A percentile compares a stretch with the other conserved stretches of the same genome.
phyloP scores from a whole-genome alignment of 1,140 invertebrate genomes.

The Eubasilissa regina region DNA sequence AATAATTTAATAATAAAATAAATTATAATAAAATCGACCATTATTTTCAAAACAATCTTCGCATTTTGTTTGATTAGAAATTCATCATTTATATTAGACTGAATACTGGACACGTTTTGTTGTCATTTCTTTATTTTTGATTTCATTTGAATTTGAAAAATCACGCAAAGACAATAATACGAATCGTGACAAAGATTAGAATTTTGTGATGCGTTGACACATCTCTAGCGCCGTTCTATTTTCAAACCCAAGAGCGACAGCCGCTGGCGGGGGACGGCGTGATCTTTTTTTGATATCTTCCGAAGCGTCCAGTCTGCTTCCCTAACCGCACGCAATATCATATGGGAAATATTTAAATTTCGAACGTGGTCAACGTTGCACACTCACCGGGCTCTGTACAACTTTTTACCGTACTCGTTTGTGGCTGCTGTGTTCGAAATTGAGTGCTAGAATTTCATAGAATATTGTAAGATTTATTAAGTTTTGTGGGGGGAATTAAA shows the following conservation, averaged over 20 bases:
- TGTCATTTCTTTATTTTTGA: neutral
- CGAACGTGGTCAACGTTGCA: slow-evolving; percentile 35
- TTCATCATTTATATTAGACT: no score
- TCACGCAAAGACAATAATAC: slow-evolving; percentile 29
- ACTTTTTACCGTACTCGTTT: slow-evolving; percentile 30
- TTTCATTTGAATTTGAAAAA: neutral
- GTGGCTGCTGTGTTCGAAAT: slow-evolving; percentile 8
- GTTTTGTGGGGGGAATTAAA: no score
- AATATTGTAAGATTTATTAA: no score
- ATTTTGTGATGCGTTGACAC: slow-evolving; percentile 53
- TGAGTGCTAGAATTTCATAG: no score
- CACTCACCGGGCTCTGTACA: neutral
- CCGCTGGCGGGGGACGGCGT: slow-evolving; percentile 36
- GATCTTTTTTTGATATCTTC: slow-evolving; percentile 37
- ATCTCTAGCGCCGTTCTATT: slow-evolving; percentile 44
- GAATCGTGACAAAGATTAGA: slow-evolving; percentile 41
- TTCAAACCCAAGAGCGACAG: slow-evolving; percentile 36
- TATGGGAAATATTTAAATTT: slow-evolving; percentile 55
- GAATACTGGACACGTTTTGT: no score
- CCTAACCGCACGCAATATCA: slow-evolving; percentile 56
- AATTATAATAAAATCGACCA: no score
- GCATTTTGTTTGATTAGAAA: no score
- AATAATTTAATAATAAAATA: no score
- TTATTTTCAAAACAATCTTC: no score
- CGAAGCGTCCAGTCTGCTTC: slow-evolving; percentile 20